Percentiles rank a stretch among this genome's conserved stretches.
phyloP scores from a whole-genome alignment of 2,888 invertebrate genomes.

The Tetropium fuscum region DNA sequence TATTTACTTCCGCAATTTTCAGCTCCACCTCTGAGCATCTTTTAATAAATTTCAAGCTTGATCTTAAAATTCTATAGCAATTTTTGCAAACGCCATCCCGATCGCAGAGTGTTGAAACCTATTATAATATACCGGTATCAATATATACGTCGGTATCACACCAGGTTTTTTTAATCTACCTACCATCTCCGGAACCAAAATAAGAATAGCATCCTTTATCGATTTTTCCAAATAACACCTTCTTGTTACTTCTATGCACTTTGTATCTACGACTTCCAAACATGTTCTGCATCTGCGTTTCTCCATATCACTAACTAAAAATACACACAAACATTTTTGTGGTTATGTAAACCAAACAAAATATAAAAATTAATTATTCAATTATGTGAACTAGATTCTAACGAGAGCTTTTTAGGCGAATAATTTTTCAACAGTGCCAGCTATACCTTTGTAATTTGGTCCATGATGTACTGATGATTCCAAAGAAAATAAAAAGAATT shows the following conservation, averaged over 20 bases:
- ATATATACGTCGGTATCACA: too few species aligned
- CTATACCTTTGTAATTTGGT: too few species aligned
- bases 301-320: too few species aligned
- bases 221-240: constrained; percentile 8
- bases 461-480: too few species aligned
- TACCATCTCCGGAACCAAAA: constrained; percentile 17
- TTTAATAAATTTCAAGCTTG: constrained; percentile 7
- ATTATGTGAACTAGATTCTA: too few species aligned
- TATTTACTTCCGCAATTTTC: neutral
- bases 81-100: constrained; percentile 2
- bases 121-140: neutral
- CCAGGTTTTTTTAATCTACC: neutral
- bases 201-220: neutral
- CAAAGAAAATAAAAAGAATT: too few species aligned
- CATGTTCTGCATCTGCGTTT: constrained; percentile 1
- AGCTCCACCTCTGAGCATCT: constrained; percentile 10
- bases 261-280: neutral
- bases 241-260: neutral
- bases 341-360: too few species aligned
- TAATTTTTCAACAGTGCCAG: too few species aligned
- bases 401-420: too few species aligned
- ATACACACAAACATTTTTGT: too few species aligned
- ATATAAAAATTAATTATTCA: too few species aligned
- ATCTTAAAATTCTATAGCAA: neutral
- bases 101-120: constrained; percentile 6